Conservation (phyloP, 1,140 invertebrate species). For the Neelides sp. region DNA sequence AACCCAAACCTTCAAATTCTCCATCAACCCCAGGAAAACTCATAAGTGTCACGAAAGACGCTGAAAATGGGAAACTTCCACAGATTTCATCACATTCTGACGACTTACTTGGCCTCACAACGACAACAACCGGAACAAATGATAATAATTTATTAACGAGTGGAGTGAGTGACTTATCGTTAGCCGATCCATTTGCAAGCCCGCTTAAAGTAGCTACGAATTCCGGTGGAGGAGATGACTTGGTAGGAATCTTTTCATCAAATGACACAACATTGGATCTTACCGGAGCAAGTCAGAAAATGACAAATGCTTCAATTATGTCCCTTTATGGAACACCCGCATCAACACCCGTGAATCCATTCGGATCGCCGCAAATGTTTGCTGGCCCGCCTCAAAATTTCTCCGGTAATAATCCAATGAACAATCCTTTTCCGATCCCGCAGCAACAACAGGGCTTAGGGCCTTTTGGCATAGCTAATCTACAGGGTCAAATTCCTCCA, state of each 20-base stretch:
- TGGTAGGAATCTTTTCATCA: too few relatives aligned
- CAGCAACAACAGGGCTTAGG: too few relatives aligned
- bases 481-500: too few relatives aligned
- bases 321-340: conserved; percentile 51
- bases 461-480: too few relatives aligned
- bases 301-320: conserved; percentile 87
- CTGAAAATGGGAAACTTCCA: not conserved
- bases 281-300: conserved; percentile 51
- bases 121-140: conserved; percentile 3
- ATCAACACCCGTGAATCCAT: conserved; percentile 8
- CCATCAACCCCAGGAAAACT: conserved; percentile 49
- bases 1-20: conserved; percentile 46
- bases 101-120: conserved; percentile 17
- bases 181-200: conserved; percentile 30
- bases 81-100: conserved; percentile 10
- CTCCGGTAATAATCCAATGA: too few relatives aligned
- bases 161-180: conserved; percentile 26
- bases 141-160: too few relatives aligned
- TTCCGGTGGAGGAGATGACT: too few relatives aligned
- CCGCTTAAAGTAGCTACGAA: too few relatives aligned
- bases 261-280: conserved; percentile 24
- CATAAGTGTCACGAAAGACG: conserved; percentile 39
- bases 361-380: conserved; percentile 5
- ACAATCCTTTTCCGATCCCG: too few relatives aligned
- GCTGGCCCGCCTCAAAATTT: too few relatives aligned